phyloP scores from a whole-genome alignment of 1,140 invertebrate species.

The Procambarus virginalis region DNA sequence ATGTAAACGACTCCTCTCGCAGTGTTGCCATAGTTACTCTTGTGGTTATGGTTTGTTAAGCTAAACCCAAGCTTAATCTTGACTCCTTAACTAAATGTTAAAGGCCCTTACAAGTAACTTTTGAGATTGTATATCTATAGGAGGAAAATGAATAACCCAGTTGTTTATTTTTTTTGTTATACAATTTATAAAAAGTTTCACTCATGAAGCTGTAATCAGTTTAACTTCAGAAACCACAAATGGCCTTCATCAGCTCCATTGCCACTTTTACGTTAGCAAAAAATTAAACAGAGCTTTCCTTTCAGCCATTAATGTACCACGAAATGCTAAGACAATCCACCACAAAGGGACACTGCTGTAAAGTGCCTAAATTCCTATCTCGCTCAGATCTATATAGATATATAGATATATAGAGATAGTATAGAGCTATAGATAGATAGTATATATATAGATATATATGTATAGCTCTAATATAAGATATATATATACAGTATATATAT shows the following conservation, averaged over 20 bases:
- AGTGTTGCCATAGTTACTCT: neutral
- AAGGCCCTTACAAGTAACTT: neutral
- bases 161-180: neutral
- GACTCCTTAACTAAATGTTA: neutral
- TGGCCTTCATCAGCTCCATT: neutral
- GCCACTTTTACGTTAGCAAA: neutral
- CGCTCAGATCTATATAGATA: no score
- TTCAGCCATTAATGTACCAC: neutral
- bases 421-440: no score
- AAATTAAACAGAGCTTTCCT: neutral
- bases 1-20: constrained; percentile 76
- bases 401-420: no score
- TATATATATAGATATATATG: no score
- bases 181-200: neutral
- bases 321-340: neutral
- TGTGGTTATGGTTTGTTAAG: neutral
- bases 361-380: constrained; percentile 3
- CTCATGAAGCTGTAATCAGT: neutral
- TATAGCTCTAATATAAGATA: no score
- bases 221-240: neutral
- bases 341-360: neutral
- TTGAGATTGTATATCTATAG: neutral
- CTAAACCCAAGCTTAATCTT: neutral
- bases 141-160: neutral
- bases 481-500: no score